phyloP scores from a whole-genome alignment of 2,797 vertebrate species.

The Lepilemur septentrionalis region DNA sequence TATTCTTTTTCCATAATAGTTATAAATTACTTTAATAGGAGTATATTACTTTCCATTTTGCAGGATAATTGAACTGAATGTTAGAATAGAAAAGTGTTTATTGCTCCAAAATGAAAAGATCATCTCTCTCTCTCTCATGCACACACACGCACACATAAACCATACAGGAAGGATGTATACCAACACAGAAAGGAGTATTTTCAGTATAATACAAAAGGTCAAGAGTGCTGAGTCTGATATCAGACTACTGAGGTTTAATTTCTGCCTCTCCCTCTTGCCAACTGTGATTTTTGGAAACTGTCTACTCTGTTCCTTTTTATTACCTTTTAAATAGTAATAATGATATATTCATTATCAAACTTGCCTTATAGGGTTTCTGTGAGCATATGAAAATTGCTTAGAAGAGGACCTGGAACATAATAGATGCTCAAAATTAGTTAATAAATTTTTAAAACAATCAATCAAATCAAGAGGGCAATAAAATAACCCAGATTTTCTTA shows the following conservation, averaged over 20 bases:
- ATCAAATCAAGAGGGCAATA: background rate
- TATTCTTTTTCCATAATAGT: background rate
- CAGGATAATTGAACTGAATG: background rate
- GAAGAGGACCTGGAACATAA: background rate
- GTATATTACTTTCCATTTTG: background rate
- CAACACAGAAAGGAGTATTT: background rate
- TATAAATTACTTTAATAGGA: constrained; percentile 13
- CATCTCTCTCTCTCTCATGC: background rate
- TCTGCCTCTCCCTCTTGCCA: background rate
- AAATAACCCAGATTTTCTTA: background rate
- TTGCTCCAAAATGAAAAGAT: background rate
- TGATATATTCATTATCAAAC: background rate
- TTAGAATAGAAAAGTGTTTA: background rate
- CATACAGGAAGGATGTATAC: background rate
- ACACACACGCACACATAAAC: background rate
- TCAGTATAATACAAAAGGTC: background rate
- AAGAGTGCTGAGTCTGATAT: background rate
- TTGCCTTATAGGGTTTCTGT: background rate
- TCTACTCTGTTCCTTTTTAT: background rate
- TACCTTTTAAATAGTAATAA: background rate
- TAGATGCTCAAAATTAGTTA: background rate
- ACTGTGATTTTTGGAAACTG: background rate
- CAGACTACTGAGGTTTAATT: background rate
- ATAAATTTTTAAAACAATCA: background rate
- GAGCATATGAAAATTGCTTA: background rate